These are phyloP conservation scores for Arrhopalites spinosus DNA, from an alignment of 2,888 invertebrate species.

Conservation along the genomic window DNA sequence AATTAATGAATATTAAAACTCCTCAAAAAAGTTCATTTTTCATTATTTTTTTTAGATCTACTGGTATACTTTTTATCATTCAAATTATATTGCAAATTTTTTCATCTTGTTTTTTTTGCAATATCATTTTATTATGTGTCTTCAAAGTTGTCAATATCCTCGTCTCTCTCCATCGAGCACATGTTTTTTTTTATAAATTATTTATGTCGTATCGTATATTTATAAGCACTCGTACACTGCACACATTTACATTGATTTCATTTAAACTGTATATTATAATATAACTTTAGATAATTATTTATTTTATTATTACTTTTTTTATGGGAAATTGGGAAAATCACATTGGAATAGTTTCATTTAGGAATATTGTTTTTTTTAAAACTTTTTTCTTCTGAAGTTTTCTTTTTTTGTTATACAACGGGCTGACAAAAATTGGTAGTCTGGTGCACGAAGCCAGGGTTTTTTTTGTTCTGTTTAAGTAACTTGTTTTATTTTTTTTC, in stretches of 20 bases:
- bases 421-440: too few species aligned
- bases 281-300: slow-evolving; percentile 1
- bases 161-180: neutral
- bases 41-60: too few species aligned
- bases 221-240: slow-evolving; percentile 1
- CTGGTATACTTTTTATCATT: too few species aligned
- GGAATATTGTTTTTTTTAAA: slow-evolving; percentile 8
- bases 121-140: too few species aligned
- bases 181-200: neutral
- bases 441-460: too few species aligned
- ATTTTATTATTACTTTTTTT: neutral
- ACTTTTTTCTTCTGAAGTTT: neutral
- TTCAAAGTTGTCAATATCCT: neutral
- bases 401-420: neutral
- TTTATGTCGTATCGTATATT: neutral
- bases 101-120: too few species aligned
- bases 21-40: too few species aligned
- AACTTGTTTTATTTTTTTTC: too few species aligned
- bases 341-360: slow-evolving; percentile 23
- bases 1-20: too few species aligned
- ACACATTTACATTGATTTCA: neutral
- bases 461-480: too few species aligned
- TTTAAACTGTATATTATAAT: too few species aligned
- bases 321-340: slow-evolving; percentile 8
- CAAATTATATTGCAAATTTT: too few species aligned